Evolutionary conservation across 2,797 vertebrate genomes (phyloP), one percentile per base, ranked within the genome.

Genomic region (Hapalemur alaotrensis): DNA sequence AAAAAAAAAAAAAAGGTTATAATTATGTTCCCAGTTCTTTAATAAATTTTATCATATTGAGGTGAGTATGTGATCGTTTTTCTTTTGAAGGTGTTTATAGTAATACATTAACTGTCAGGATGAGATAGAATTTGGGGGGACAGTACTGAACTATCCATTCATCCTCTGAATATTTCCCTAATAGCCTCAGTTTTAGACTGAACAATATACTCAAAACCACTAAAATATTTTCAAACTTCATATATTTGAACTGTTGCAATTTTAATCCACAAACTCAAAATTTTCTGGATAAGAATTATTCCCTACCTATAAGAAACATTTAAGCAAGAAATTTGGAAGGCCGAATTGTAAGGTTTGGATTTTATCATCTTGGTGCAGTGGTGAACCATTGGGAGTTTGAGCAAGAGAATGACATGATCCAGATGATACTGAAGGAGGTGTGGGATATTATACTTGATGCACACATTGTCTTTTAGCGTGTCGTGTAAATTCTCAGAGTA

Each of bases 251-350:
- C 82, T 76, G 32, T 59, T 75, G 4, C 11, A 65, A 25, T 38
- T 90, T 92, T 90, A 76, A 59, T 38, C 61, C 17, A 89, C 23
- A 90, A 48, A 59, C 18, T 89, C 80, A 89, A 0, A 32, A 8
- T 52, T 67, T 92, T 88, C 81, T 92, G 48, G 41, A 20, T 65
- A n/a, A 95, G 65, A 88, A 76, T 88, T 85, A 82, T 17, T 86
- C 20, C 80, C 12, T 67, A 4, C 32, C 0, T 43, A 4, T 48
- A 59, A n/a, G 65, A 90, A 69, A 50, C 5, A 67, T 20, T 89
- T 86, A 61, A 91, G 85, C 6, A 72, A 59, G 59, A 38, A 61
- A 38, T 25, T 63, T 76, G 48, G 70, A 78, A 93, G 48, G 25
- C 48, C 23, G n/a, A 28, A 76, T 23, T 69, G 1, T 73, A 72